Evolutionary conservation across 2,113 vertebrate genomes (phyloP), one percentile per base, ranked within the genome.

Genomic region (Corythaeola cristata): DNA sequence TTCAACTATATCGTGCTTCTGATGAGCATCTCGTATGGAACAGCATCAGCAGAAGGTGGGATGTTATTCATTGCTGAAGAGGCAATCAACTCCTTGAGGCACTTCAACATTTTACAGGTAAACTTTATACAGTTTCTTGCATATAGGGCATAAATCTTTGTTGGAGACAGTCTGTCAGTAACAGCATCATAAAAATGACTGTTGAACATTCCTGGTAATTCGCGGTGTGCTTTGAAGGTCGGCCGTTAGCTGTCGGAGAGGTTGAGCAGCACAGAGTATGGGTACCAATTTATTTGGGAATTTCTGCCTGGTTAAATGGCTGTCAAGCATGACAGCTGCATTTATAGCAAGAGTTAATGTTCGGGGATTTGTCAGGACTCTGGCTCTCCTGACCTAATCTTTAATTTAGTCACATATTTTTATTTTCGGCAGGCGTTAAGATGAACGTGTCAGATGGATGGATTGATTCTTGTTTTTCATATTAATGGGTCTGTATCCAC

Each of bases 141-240:
- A 28, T 45, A 62, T 5, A 39, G 35, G 84, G 33, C 66, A 88
- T 85, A 66, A 95, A 88, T 93, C 85, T 90, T 92, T 91, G 64
- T 41, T 68, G 55, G 75, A 90, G 72, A 33, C 45, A 82, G 41
- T 35, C 75, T 80, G 59, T 73, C 37, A 83, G 74, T 21, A 55
- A 49, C 66, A 39, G 56, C 41, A 12, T 15, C 4, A 1, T 89
- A 58, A 91, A 84, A 85, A 50, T 33, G 60, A 12, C 33, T 79
- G 63, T 58, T 87, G 96, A 88, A 95, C 91, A 88, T 95, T 95
- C 67, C 52, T 71, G 89, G 69, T 85, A 68, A 83, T 96, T 93
- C 82, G 82, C 2, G 3, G 33, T 7, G 8, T 56, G 24, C 75
- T 94, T 82, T 6, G 15, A 95, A 95, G 89, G 88, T 91, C 89